Evolutionary conservation across 2,888 invertebrate genomes (phyloP).

Genomic region (Spialia ferax): DNA sequence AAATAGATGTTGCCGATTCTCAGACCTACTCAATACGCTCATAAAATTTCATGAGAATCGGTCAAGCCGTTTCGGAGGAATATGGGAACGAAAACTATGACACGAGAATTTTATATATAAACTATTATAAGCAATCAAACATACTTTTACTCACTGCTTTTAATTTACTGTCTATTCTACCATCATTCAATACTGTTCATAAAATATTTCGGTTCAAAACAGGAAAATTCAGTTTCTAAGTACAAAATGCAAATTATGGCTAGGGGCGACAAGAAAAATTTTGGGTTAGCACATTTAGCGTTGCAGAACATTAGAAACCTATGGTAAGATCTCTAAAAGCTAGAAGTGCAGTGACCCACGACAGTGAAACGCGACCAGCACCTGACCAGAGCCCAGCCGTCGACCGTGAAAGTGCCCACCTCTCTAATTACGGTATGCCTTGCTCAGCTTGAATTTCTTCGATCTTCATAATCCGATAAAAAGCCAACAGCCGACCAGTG

Average conservation of each 20-base stretch:
- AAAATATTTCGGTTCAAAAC: too few species aligned
- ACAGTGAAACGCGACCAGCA: conserved; percentile 72
- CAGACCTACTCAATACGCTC: too few species aligned
- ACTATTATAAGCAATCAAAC: too few species aligned
- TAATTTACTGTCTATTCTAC: too few species aligned
- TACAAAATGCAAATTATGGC: not conserved
- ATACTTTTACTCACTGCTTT: too few species aligned
- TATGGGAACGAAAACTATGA: too few species aligned
- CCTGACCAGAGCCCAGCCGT: conserved; percentile 62
- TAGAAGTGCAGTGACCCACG: conserved; percentile 72
- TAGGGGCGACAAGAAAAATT: not conserved
- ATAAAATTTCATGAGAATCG: too few species aligned
- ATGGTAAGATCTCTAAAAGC: conserved; percentile 25
- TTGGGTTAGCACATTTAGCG: not conserved
- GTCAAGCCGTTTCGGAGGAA: too few species aligned
- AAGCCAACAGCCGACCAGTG: conserved; percentile 34
- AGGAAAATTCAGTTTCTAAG: too few species aligned
- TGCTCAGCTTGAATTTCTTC: conserved; percentile 48
- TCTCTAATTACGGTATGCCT: conserved; percentile 70
- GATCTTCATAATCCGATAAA: conserved; percentile 40
- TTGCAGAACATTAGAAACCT: conserved; percentile 12
- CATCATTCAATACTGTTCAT: too few species aligned
- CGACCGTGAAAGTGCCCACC: conserved; percentile 72
- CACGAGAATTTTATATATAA: too few species aligned
- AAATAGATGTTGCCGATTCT: too few species aligned